phyloP scores from a whole-genome alignment of 2,797 vertebrate species.

The Balearica regulorum region DNA sequence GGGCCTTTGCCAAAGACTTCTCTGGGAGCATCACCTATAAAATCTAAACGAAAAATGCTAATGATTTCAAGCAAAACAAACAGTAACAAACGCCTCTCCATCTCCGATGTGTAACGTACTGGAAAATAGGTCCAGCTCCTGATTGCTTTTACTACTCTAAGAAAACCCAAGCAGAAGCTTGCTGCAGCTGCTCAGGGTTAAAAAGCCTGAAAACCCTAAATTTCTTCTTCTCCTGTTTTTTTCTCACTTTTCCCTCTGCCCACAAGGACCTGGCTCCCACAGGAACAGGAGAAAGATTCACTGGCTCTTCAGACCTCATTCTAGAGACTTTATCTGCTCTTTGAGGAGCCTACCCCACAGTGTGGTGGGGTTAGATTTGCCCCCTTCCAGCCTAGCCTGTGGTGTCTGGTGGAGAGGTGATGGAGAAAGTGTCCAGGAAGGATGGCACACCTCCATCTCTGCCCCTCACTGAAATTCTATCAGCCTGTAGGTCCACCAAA shows the following conservation, averaged over 20 bases:
- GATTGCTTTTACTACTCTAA: neutral
- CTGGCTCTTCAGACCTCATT: neutral
- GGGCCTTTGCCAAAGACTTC: neutral
- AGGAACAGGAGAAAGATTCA: neutral
- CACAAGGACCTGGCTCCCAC: neutral
- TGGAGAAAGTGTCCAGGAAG: neutral
- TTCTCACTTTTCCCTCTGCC: neutral
- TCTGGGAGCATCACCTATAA: neutral
- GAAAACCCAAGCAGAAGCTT: neutral
- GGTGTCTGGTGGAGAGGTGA: neutral
- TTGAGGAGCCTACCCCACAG: neutral
- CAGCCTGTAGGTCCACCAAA: neutral
- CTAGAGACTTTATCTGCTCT: neutral
- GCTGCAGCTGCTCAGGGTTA: neutral
- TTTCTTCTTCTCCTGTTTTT: neutral
- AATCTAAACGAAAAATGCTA: neutral
- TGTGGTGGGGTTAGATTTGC: neutral
- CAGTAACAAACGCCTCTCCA: neutral
- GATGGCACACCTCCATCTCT: neutral
- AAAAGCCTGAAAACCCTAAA: neutral
- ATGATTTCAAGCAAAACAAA: neutral
- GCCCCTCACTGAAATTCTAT: neutral
- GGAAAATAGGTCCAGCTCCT: neutral
- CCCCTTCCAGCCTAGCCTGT: neutral
- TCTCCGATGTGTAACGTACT: neutral